A percentile compares a stretch with the other conserved stretches of the same genome.
Conservation (phyloP, 2,113 vertebrate species). For the Passer montanus region DNA sequence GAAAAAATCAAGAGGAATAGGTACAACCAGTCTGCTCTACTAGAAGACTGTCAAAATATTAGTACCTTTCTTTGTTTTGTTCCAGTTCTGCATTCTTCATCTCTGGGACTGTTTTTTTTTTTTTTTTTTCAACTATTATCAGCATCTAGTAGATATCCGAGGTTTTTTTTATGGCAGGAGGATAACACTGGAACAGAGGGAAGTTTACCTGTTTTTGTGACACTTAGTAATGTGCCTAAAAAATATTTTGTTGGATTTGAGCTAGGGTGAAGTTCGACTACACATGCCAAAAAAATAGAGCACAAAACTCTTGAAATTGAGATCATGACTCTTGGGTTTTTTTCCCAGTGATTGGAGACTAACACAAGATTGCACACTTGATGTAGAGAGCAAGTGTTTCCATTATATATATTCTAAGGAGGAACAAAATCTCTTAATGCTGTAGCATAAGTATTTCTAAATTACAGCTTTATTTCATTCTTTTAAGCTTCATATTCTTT, state of each 20-base stretch:
- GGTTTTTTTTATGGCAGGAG: neutral
- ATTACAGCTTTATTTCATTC: neutral
- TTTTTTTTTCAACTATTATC: neutral
- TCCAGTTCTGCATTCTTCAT: neutral
- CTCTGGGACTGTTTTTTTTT: neutral
- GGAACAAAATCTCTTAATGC: neutral
- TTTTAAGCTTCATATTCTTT: neutral
- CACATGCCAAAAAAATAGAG: neutral
- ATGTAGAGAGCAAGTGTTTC: neutral
- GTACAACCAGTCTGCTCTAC: neutral
- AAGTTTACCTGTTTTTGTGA: neutral
- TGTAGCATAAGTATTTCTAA: neutral
- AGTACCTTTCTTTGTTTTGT: neutral
- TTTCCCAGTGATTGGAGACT: neutral
- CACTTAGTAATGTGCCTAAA: neutral
- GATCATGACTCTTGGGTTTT: neutral
- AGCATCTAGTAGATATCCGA: neutral
- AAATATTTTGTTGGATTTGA: neutral
- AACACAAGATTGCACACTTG: neutral
- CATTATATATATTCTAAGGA: neutral
- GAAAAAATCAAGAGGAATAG: neutral
- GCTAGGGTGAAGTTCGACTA: neutral
- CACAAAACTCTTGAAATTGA: neutral
- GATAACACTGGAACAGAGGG: neutral
- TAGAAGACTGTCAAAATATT: neutral